Conservation (phyloP, 2,113 vertebrate genomes). For the Desmodus rotundus region DNA sequence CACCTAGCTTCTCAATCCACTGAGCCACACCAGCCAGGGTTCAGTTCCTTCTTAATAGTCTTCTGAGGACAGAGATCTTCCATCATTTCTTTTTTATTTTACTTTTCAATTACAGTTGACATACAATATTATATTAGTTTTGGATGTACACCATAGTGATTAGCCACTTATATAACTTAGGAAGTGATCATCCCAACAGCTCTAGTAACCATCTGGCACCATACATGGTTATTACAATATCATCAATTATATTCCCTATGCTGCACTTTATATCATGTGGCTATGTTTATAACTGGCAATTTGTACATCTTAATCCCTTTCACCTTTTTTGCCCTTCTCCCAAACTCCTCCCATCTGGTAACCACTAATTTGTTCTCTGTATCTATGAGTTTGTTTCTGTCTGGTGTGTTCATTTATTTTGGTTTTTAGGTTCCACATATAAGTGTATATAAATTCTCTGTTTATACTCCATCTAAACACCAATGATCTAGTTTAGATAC, state of each 20-base stretch:
- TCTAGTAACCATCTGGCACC: not conserved
- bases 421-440: not conserved
- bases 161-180: not conserved
- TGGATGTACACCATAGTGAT: not conserved
- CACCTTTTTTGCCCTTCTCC: not conserved
- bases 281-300: not conserved
- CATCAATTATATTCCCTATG: not conserved
- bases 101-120: not conserved
- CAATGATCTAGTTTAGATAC: not conserved
- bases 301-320: not conserved
- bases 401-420: not conserved
- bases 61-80: not conserved
- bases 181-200: not conserved
- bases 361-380: too few species aligned
- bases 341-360: not conserved
- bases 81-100: not conserved
- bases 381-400: not conserved
- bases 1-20: too few species aligned
- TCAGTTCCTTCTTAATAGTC: not conserved
- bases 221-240: not conserved
- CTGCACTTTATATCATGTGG: not conserved
- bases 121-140: not conserved
- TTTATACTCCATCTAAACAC: not conserved
- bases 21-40: too few species aligned
- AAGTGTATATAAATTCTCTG: not conserved